Evolutionary conservation across 2,113 vertebrate species (phyloP).

Genomic region (Panurus biarmicus): DNA sequence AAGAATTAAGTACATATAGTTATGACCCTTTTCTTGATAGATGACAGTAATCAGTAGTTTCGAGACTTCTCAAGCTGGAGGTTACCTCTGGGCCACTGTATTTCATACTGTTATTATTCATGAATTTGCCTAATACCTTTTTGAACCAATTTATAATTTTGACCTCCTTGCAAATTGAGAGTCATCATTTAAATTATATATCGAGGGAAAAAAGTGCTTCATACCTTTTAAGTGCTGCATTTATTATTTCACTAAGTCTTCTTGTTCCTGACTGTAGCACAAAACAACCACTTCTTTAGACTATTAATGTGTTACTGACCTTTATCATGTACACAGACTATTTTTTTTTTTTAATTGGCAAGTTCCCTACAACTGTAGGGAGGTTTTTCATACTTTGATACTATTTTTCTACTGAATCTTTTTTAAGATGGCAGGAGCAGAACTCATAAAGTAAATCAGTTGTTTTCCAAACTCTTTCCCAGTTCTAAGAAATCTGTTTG

Average conservation of each 20-base stretch:
- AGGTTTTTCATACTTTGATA: not conserved
- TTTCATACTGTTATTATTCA: not conserved
- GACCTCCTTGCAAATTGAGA: not conserved
- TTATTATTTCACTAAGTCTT: not conserved
- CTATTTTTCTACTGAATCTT: not conserved
- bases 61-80: not conserved
- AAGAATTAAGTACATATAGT: not conserved
- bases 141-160: conserved; percentile 20
- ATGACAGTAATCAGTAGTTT: conserved; percentile 5
- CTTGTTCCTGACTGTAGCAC: not conserved
- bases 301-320: not conserved
- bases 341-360: not conserved
- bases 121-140: conserved; percentile 13
- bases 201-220: not conserved
- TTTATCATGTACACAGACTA: not conserved
- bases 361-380: not conserved
- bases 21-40: not conserved
- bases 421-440: not conserved
- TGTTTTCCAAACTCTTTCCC: not conserved
- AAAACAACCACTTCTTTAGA: not conserved
- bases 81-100: not conserved
- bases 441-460: not conserved
- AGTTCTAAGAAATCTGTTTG: not conserved
- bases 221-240: not conserved
- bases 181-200: conserved; percentile 24